Evolutionary conservation across 2,113 vertebrate genomes (phyloP).

Genomic region (Pan paniscus): DNA sequence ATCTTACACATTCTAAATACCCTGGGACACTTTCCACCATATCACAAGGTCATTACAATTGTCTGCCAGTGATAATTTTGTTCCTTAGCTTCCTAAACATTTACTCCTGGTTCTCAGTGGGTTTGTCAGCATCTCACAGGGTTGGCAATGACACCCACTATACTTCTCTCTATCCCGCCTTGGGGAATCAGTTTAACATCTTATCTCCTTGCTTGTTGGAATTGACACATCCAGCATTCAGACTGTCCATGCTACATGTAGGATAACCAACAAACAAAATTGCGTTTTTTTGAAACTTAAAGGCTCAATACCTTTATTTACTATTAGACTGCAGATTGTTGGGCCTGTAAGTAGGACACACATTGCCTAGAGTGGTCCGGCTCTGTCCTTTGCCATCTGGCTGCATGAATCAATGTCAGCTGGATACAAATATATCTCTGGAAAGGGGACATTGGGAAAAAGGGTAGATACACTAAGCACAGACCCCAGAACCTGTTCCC

Average conservation of each 20-base stretch:
- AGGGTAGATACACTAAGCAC: conserved; percentile 62
- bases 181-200: neutral
- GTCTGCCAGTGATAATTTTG: neutral
- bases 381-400: conserved; percentile 91
- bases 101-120: conserved; percentile 26
- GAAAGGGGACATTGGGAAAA: conserved; percentile 85
- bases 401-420: conserved; percentile 87
- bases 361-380: conserved; percentile 77
- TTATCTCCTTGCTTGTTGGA: conserved; percentile 50
- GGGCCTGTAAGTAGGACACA: conserved; percentile 87
- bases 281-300: conserved; percentile 80
- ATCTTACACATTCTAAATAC: neutral
- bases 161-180: neutral
- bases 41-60: neutral
- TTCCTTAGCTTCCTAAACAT: neutral
- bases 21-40: neutral
- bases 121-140: conserved; percentile 58
- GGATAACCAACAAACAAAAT: conserved; percentile 73
- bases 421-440: conserved; percentile 81
- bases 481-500: conserved; percentile 64
- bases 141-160: conserved; percentile 34
- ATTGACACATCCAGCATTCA: conserved; percentile 27
- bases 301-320: conserved; percentile 74
- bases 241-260: conserved; percentile 51
- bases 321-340: conserved; percentile 84